phyloP scores from a whole-genome alignment of 2,888 invertebrate species.

The Tuberolachnus salignus region DNA sequence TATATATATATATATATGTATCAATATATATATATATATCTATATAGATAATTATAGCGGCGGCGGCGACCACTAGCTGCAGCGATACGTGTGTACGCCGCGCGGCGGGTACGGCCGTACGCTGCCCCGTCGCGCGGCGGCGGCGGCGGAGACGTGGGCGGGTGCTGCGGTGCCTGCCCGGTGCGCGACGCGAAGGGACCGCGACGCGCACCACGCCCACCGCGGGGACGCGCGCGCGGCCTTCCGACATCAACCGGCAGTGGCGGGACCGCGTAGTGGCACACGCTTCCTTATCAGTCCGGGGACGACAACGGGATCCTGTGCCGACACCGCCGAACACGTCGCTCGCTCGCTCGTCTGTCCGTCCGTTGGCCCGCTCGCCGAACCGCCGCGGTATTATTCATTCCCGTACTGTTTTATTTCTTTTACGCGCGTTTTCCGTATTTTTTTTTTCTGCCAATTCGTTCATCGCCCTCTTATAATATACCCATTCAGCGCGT shows the following conservation, averaged over 20 bases:
- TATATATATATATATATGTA: too few relatives aligned
- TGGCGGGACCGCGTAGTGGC: conserved; percentile 12
- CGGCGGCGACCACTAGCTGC: too few relatives aligned
- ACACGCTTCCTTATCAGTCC: conserved; percentile 46
- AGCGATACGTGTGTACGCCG: too few relatives aligned
- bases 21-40: too few relatives aligned
- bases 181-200: conserved; percentile 27
- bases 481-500: too few relatives aligned
- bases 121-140: neutral
- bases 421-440: neutral
- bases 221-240: conserved; percentile 43
- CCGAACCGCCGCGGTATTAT: neutral
- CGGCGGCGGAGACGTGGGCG: conserved; percentile 27
- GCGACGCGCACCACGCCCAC: conserved; percentile 45
- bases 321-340: neutral
- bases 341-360: neutral
- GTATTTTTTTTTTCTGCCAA: too few relatives aligned
- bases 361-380: neutral
- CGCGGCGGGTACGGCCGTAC: too few relatives aligned
- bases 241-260: conserved; percentile 8
- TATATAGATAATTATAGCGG: too few relatives aligned
- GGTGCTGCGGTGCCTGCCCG: conserved; percentile 29
- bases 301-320: conserved; percentile 45
- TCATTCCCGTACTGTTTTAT: neutral
- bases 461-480: too few relatives aligned